phyloP scores from a whole-genome alignment of 2,113 vertebrate genomes.

The Copsychus sechellarum region DNA sequence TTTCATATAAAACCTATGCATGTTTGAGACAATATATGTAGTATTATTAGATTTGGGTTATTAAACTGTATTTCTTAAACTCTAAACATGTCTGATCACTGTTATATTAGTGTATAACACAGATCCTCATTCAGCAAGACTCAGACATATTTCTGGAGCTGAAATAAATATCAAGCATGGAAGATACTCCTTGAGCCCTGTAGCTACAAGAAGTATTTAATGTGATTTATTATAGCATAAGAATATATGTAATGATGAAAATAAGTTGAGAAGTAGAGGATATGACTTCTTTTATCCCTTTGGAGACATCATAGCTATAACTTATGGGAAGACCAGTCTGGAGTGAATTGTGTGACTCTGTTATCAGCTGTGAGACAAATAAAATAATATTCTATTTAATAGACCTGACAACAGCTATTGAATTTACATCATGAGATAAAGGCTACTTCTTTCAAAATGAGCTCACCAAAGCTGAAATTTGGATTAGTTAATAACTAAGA shows the following conservation, averaged over 20 bases:
- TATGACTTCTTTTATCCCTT: slow-evolving; percentile 42
- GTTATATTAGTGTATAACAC: not conserved
- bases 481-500: slow-evolving; percentile 4
- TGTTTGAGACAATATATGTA: not conserved
- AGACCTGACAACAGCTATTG: slow-evolving; percentile 44
- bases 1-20: not conserved
- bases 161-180: slow-evolving; percentile 12
- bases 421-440: slow-evolving; percentile 52
- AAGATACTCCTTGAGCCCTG: slow-evolving; percentile 24
- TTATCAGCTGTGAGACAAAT: slow-evolving; percentile 36
- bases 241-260: slow-evolving; percentile 24
- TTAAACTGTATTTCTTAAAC: slow-evolving; percentile 16
- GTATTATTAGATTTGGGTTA: not conserved
- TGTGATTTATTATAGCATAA: slow-evolving; percentile 44
- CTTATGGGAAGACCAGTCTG: not conserved
- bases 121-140: not conserved
- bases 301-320: slow-evolving; percentile 25
- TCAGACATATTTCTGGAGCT: not conserved
- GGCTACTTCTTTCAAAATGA: slow-evolving; percentile 10
- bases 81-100: not conserved
- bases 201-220: slow-evolving; percentile 29
- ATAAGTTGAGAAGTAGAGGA: slow-evolving; percentile 14
- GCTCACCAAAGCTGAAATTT: not conserved
- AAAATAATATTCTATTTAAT: slow-evolving; percentile 46
- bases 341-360: slow-evolving; percentile 14